Evolutionary conservation across 2,888 invertebrate species (phyloP).

Genomic region (Calliopum simillimum): DNA sequence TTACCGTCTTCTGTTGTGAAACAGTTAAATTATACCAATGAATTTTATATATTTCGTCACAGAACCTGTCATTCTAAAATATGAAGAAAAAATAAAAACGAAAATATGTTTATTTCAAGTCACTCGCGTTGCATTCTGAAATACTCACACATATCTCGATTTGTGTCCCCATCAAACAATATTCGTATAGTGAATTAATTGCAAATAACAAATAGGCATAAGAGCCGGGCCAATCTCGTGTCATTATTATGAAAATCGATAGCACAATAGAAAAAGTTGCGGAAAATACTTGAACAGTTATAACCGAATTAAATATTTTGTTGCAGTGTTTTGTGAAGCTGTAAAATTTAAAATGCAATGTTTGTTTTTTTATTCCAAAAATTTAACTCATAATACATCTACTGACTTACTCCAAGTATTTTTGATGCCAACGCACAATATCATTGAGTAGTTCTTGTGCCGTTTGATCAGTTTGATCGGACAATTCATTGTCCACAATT

Average conservation of each 20-base stretch:
- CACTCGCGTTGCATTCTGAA: too few species aligned
- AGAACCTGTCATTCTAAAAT: conserved; percentile 47
- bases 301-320: conserved; percentile 41
- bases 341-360: neutral
- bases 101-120: too few species aligned
- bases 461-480: neutral
- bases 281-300: conserved; percentile 35
- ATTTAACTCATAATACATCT: too few species aligned
- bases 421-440: conserved; percentile 49
- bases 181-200: conserved; percentile 49
- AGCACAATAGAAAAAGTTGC: conserved; percentile 44
- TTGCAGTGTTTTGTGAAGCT: conserved; percentile 49
- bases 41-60: conserved; percentile 45
- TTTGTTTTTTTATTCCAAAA: too few species aligned
- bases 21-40: conserved; percentile 45
- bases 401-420: conserved; percentile 44
- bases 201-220: conserved; percentile 46
- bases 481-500: neutral
- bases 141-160: conserved; percentile 47
- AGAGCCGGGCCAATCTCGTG: conserved; percentile 48
- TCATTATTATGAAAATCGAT: conserved; percentile 48
- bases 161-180: conserved; percentile 52
- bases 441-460: conserved; percentile 38
- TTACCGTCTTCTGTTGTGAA: conserved; percentile 42
- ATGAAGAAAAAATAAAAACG: neutral